Evolutionary conservation across 2,113 vertebrate species (phyloP).

Genomic region (Tapirus terrestris): DNA sequence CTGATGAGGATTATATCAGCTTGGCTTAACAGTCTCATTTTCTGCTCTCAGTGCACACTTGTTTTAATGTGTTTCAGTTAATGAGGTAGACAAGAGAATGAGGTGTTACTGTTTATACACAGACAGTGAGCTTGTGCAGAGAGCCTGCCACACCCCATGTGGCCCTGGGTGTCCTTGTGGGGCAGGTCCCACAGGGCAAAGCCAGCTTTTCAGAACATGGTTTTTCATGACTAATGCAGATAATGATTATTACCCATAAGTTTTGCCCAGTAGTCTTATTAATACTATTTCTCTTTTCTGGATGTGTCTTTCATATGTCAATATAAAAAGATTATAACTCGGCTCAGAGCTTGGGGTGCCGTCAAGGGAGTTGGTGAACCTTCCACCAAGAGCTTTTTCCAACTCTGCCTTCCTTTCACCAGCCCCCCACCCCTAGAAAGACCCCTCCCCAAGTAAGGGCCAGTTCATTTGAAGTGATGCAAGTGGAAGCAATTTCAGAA

Average conservation of each 20-base stretch:
- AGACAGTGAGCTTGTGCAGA: conserved; percentile 75
- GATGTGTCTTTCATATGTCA: neutral
- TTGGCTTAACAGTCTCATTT: conserved; percentile 89
- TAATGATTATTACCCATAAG: neutral
- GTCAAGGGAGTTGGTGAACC: neutral
- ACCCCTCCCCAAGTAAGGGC: neutral
- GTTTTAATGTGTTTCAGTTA: conserved; percentile 90
- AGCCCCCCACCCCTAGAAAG: neutral
- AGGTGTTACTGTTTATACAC: conserved; percentile 87
- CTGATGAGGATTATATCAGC: conserved; percentile 89
- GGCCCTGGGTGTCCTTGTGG: conserved; percentile 73
- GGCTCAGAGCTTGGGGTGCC: neutral
- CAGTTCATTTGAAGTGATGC: neutral
- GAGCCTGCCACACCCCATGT: conserved; percentile 44
- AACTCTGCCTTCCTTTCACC: neutral
- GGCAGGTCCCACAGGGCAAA: conserved; percentile 46
- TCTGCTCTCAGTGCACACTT: conserved; percentile 88
- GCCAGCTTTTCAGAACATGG: conserved; percentile 68
- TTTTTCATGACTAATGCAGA: conserved; percentile 71
- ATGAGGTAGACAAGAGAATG: conserved; percentile 89
- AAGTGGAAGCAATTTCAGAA: neutral
- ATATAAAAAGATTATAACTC: neutral
- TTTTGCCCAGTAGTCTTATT: conserved; percentile 2
- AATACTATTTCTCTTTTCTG: neutral
- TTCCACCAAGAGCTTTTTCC: neutral